Percentiles rank a stretch among this genome's conserved stretches.
Conservation (phyloP, 2,113 vertebrate genomes). For the Xiphias gladius region DNA sequence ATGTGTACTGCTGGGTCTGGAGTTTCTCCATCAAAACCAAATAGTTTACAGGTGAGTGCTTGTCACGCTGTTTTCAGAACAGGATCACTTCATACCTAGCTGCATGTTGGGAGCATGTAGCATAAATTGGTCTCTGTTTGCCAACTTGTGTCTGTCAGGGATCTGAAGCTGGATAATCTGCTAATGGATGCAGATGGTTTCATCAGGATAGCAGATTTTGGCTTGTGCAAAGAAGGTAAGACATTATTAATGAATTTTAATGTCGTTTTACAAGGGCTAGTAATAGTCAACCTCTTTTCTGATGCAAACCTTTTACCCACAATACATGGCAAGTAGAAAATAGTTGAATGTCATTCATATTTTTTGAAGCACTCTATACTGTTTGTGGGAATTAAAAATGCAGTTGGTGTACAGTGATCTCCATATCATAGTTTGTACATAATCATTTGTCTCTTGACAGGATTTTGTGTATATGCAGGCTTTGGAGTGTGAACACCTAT, state of each 20-base stretch:
- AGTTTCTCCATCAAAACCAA: conserved; percentile 93
- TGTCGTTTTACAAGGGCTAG: background rate
- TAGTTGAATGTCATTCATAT: background rate
- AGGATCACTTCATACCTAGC: background rate
- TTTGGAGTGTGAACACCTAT: no score
- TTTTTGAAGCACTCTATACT: no score
- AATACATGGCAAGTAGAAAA: background rate
- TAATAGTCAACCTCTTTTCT: no score
- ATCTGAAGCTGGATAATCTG: conserved; percentile 95
- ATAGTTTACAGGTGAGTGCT: conserved; percentile 92
- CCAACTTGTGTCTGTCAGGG: conserved; percentile 79
- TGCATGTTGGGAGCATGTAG: background rate
- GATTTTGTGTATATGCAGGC: no score
- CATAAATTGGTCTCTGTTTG: background rate
- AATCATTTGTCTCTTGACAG: no score
- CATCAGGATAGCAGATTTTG: conserved; percentile 95
- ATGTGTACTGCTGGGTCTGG: conserved; percentile 93
- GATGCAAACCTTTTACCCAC: background rate
- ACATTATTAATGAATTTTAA: background rate
- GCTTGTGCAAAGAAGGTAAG: conserved; percentile 92
- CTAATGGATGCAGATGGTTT: conserved; percentile 94
- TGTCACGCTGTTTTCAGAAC: conserved; percentile 63
- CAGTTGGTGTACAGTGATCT: background rate
- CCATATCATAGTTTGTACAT: background rate
- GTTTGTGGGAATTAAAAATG: no score